A percentile compares a stretch with the other conserved stretches of the same genome.
Evolutionary conservation across 2,888 invertebrate species (phyloP).

Genomic region (Drosophila acutilabella): DNA sequence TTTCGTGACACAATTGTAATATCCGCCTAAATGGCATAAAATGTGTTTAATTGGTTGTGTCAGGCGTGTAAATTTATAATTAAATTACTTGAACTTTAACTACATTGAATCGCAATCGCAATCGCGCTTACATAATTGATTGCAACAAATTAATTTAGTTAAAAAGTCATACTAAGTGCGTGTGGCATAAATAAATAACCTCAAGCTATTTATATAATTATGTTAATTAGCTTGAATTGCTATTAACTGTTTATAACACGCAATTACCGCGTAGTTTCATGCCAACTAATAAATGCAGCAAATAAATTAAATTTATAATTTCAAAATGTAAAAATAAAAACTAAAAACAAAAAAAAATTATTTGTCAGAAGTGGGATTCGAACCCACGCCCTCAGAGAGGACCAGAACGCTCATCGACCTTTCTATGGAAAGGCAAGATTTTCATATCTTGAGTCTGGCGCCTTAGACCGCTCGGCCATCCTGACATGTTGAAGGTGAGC

Average conservation of each 20-base stretch:
- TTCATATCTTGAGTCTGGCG: conserved; percentile 80
- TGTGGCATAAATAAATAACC: conserved; percentile 55
- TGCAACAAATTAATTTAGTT: conserved; percentile 50
- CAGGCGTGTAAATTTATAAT: conserved; percentile 67
- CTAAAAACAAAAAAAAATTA: conserved; percentile 27
- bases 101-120: conserved; percentile 29
- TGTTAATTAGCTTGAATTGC: conserved; percentile 55
- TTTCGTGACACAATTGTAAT: background rate
- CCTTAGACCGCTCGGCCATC: conserved; percentile 84
- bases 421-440: conserved; percentile 67
- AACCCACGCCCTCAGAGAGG: conserved; percentile 85
- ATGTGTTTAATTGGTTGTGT: conserved; percentile 66
- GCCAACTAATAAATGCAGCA: conserved; percentile 5
- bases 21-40: conserved; percentile 15
- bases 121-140: conserved; percentile 57
- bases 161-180: conserved; percentile 47
- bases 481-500: conserved; percentile 61
- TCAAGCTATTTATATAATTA: conserved; percentile 40
- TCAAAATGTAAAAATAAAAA: conserved; percentile 5
- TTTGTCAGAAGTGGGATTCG: conserved; percentile 84
- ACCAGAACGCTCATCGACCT: conserved; percentile 82
- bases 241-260: conserved; percentile 43
- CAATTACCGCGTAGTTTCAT: conserved; percentile 27
- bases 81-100: conserved; percentile 66
- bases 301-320: conserved; percentile 5